These are phyloP conservation scores for Aphodius sticticus DNA, from an alignment of 2,888 invertebrate genomes.

Conservation along the genomic window DNA sequence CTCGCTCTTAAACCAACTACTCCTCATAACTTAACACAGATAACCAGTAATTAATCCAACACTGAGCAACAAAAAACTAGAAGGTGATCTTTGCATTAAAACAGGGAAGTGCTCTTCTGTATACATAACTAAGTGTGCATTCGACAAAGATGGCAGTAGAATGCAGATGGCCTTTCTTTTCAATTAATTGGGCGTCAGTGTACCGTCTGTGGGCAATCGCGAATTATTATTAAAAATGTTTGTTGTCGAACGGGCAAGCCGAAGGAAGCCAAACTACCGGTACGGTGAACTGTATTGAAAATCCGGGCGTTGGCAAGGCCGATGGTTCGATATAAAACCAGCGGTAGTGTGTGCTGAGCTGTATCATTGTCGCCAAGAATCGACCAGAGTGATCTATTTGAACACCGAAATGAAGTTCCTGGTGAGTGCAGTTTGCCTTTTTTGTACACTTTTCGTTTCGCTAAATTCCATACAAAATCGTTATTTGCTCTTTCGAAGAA, in stretches of 20 bases:
- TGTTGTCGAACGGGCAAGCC: no score
- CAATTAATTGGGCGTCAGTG: constrained; percentile 13
- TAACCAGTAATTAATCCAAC: no score
- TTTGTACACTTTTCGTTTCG: neutral
- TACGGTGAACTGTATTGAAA: constrained; percentile 29
- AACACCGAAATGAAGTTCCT: constrained; percentile 31
- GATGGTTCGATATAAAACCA: neutral
- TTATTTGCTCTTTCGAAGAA: neutral
- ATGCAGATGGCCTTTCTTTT: neutral
- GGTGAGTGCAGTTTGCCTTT: constrained; percentile 29
- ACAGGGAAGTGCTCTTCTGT: neutral
- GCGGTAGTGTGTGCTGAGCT: neutral
- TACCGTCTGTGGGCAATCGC: constrained; percentile 4
- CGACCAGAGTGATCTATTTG: neutral
- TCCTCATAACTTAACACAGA: no score
- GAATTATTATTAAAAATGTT: neutral
- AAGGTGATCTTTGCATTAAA: neutral
- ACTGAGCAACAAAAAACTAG: neutral
- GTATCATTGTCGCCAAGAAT: neutral
- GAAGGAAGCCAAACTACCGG: constrained; percentile 29
- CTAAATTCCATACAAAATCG: constrained; percentile 22
- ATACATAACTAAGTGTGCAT: neutral
- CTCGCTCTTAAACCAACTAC: neutral
- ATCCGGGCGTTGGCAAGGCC: constrained; percentile 36
- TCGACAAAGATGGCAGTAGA: neutral